Conservation (phyloP, 2,888 invertebrate genomes). For the Leptarthrus brevirostris region DNA sequence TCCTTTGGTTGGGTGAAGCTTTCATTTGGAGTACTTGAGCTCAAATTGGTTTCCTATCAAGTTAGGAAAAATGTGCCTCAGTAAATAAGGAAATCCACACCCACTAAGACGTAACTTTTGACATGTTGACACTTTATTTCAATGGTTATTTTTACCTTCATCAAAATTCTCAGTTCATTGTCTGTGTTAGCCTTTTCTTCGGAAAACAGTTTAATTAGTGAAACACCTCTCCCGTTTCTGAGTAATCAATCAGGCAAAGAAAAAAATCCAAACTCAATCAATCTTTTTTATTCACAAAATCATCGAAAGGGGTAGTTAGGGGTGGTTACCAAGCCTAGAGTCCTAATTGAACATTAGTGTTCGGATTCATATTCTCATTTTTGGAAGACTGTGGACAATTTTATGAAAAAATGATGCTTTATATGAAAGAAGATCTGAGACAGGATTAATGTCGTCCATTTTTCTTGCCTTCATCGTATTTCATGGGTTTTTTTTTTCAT, state of each 20-base stretch:
- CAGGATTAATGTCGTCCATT: constrained; percentile 19
- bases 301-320: too few species aligned
- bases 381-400: neutral
- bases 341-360: constrained; percentile 15
- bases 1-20: too few species aligned
- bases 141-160: too few species aligned
- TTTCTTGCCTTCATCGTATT: neutral
- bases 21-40: too few species aligned
- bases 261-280: constrained; percentile 18
- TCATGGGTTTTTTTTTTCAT: neutral
- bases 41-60: too few species aligned
- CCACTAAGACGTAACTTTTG: too few species aligned
- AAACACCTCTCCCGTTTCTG: neutral
- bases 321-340: neutral
- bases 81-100: too few species aligned
- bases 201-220: neutral
- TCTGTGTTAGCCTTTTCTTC: too few species aligned
- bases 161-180: too few species aligned
- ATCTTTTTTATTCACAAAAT: neutral
- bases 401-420: neutral
- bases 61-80: too few species aligned
- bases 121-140: too few species aligned
- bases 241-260: constrained; percentile 15
- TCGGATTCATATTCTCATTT: neutral
- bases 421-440: constrained; percentile 9